Evolutionary conservation across 2,797 vertebrate genomes (phyloP).

Genomic region (Myoxocephalus aenaeus): DNA sequence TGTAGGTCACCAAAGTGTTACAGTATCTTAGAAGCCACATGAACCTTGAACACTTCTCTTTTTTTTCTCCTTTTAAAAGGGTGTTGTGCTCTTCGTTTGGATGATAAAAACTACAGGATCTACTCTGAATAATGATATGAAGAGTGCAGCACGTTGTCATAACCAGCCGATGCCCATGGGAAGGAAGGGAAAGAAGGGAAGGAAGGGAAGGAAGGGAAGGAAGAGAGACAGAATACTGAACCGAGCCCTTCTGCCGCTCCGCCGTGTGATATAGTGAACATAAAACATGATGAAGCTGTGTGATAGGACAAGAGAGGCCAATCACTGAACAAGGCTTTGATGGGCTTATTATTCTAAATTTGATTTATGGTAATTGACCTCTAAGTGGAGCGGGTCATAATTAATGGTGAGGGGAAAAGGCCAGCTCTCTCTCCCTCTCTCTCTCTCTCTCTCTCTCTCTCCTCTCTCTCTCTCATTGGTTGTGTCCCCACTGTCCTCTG

Average conservation of each 20-base stretch:
- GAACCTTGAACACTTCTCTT: neutral
- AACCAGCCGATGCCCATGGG: neutral
- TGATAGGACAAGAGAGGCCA: constrained; percentile 72
- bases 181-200: neutral
- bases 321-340: constrained; percentile 75
- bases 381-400: constrained; percentile 73
- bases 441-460: neutral
- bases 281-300: constrained; percentile 76
- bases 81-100: neutral
- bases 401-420: constrained; percentile 75
- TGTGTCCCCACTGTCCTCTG: constrained; percentile 10
- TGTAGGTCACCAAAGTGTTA: no score
- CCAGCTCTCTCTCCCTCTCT: constrained; percentile 44
- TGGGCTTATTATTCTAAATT: constrained; percentile 76
- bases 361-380: constrained; percentile 83
- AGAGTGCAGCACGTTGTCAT: neutral
- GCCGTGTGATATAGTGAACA: constrained; percentile 55
- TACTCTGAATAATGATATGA: neutral
- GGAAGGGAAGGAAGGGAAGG: neutral
- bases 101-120: neutral
- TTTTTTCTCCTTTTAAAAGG: neutral
- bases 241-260: constrained; percentile 43
- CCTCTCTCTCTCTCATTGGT: neutral
- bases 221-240: constrained; percentile 1
- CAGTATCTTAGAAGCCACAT: no score